Base-by-base conservation (phyloP, 2,797 vertebrate species). In the Mionectes olivaceus region DNA sequence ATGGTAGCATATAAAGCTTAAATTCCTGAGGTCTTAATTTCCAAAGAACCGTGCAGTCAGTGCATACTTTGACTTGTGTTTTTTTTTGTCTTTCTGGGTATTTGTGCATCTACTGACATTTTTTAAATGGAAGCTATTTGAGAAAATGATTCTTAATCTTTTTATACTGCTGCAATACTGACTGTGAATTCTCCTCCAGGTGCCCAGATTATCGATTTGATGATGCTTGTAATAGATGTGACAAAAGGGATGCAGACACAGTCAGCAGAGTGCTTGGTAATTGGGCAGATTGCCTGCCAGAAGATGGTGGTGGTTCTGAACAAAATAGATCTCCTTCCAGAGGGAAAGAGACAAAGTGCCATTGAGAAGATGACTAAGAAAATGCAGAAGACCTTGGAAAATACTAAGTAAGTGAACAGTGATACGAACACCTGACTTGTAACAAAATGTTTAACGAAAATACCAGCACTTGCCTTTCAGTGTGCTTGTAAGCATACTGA, bases 221-320 rank as follows among this genome's bases (percentile, higher is more conserved):
- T 99, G 99, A 98, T 99, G 98, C 98, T 99, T 89, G 99, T 99
- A 91, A 99, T 99, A 57, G 99, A 99, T 4, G 98, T 99, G 97
- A 99, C 99, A 91, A 99, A 99, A 96, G 99, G 99, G 6, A 98
- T 99, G 97, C 99, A 99, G 98, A 99, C 99, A 0, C 99, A 99
- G 98, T 99, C 99, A 23, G 99, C 99, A 5, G 99, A 99, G 96
- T 99, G 99, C 97, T 98, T 99, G 84, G 98, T 99, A 83, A 99
- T 99, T 13, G 99, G 99, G 71, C 99, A 99, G 92, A 98, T 99
- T 43, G 99, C 99, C 89, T 99, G 99, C 96, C 98, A 98, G 79
- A 98, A 98, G 93, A 99, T 99, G 99, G 98, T 99, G 39, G 99
- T 99, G 15, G 98, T 99, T 94, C 98, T 99, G 83, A 99, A 99